Conservation (phyloP, 2,888 invertebrate genomes). For the Caenorhabditis japonica region DNA sequence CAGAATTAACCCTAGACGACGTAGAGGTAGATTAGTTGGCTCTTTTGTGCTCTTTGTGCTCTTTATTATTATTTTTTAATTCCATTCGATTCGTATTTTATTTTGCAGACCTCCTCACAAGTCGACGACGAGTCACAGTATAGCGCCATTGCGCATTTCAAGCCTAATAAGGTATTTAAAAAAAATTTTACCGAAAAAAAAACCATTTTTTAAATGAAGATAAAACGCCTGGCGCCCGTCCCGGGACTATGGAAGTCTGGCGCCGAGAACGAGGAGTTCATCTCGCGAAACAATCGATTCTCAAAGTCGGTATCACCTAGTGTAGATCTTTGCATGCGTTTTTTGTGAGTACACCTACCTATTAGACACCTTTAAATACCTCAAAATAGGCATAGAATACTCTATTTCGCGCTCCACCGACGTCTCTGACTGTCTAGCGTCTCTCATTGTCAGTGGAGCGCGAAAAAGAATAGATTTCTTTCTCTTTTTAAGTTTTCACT, state of each 20-base stretch:
- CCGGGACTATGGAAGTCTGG: conserved; percentile 69
- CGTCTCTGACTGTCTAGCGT: no score
- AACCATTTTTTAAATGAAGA: conserved; percentile 6
- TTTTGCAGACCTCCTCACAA: conserved; percentile 43
- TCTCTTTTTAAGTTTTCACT: no score
- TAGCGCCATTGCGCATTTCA: conserved; percentile 72
- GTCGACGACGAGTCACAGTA: conserved; percentile 72
- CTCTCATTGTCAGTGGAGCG: no score
- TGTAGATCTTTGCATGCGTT: conserved; percentile 48
- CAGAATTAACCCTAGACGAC: no score
- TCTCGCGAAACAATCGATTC: conserved; percentile 68
- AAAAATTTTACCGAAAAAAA: not conserved
- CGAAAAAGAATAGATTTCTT: no score
- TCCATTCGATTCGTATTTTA: conserved; percentile 1
- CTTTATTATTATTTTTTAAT: not conserved
- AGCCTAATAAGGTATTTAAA: conserved; percentile 52
- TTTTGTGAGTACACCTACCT: conserved; percentile 29
- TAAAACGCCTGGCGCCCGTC: conserved; percentile 53
- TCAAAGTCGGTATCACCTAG: conserved; percentile 56
- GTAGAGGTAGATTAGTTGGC: conserved; percentile 24
- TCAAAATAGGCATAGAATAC: no score
- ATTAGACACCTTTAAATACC: not conserved
- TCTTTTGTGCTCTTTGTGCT: conserved; percentile 10
- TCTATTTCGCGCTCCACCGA: no score
- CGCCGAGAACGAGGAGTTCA: conserved; percentile 63